Conservation (phyloP, 2,113 vertebrate species). For the Lepisosteus oculatus region DNA sequence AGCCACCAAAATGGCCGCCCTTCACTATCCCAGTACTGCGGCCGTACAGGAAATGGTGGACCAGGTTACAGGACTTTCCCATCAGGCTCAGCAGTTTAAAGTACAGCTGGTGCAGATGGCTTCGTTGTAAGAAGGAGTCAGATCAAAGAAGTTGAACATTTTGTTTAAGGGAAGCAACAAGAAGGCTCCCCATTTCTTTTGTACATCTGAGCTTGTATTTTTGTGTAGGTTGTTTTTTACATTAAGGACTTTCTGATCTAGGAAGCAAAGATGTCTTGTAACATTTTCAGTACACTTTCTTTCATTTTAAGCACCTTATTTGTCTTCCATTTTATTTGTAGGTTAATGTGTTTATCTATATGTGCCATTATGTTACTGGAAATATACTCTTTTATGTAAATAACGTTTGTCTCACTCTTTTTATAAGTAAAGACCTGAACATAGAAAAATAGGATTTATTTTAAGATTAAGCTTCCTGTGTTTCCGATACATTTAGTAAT, state of each 20-base stretch:
- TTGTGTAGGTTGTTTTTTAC: constrained; percentile 68
- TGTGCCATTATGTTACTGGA: constrained; percentile 37
- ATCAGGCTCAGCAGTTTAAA: constrained; percentile 85
- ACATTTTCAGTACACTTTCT: constrained; percentile 42
- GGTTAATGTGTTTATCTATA: constrained; percentile 5
- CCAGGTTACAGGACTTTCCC: constrained; percentile 81
- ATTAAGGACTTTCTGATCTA: constrained; percentile 39
- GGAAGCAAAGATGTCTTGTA: constrained; percentile 17
- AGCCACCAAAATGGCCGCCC: constrained; percentile 84
- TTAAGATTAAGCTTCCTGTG: too few species aligned
- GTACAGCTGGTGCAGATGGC: constrained; percentile 83
- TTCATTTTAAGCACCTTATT: constrained; percentile 62
- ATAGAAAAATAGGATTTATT: too few species aligned
- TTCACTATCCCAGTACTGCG: constrained; percentile 83
- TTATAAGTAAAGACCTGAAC: constrained; percentile 47
- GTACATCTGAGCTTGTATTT: constrained; percentile 40
- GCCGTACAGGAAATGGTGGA: constrained; percentile 93
- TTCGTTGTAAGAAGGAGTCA: constrained; percentile 55
- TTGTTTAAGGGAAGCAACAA: constrained; percentile 30
- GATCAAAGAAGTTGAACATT: neutral
- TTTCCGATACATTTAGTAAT: too few species aligned
- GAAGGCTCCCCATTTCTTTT: constrained; percentile 49
- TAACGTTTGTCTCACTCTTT: constrained; percentile 27
- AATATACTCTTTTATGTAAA: constrained; percentile 43
- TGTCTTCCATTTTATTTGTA: constrained; percentile 33